Evolutionary conservation across 2,113 vertebrate genomes (phyloP), one percentile per base, ranked within the genome.

Genomic region (Clarias magur): DNA sequence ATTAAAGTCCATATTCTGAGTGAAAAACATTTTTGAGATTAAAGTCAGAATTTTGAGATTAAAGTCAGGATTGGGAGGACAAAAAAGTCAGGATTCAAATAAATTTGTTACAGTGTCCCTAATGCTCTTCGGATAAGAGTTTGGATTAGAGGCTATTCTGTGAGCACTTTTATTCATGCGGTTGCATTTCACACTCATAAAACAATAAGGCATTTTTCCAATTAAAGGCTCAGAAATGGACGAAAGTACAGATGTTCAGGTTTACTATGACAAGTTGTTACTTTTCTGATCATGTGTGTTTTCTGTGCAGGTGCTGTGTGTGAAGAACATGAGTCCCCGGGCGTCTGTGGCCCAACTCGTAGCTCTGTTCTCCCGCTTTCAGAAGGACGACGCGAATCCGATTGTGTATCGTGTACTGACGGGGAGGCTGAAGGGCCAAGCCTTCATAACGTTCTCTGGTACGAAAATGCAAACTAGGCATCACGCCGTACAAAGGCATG

Each of bases 401-500:
- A 88, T 99, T 19, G 91, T 96, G 53, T 99, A 98, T 92, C 96
- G 95, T 23, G 94, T 99, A 85, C 93, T 99, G 91, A 97, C 96
- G 0, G 98, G 98, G 27, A 93, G 97, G 48, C 96, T 99, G 95
- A 97, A 95, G 90, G 97, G 96, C 25, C 98, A 99, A 91, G 98
- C 98, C 82, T 99, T 99, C 93, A 90, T 99, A 92, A 98, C 97
- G 0, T 95, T 99, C 87, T 93, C 96, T 85, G 96, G 98, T 99
- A 89, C 27, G 67, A 72, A 56, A 79, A 30, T 15, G 16, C 16
- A 16, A 1, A n/a, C 23, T n/a, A 60, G 13, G 21, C 30, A 19
- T 25, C 30, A 38, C 30, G 10, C 68, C 17, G 17, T 72, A 38
- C 17, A 19, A 8, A 34, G 19, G 34, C 34, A 4, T 63, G 23